Evolutionary conservation across 2,113 vertebrate genomes (phyloP), one percentile per base, ranked within the genome.

Genomic region (Dasyornis broadbenti): DNA sequence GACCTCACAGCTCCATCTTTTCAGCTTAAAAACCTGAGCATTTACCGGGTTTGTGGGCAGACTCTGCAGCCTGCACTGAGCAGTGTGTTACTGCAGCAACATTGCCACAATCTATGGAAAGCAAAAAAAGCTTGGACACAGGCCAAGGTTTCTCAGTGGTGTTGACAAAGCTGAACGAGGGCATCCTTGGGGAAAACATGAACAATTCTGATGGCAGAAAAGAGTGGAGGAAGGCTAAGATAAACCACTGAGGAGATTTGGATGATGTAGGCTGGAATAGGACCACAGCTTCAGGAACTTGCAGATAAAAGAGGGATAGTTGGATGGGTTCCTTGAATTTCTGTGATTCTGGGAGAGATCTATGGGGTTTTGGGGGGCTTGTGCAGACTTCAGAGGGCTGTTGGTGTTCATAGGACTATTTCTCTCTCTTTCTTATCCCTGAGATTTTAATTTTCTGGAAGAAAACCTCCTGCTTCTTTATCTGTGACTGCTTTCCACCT

Each of bases 311-410:
- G 4, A 54, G 30, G 15, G 13, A 61, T 28, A 61, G 22, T 7
- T 75, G 30, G 33, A 68, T 16, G 23, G 5, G 4, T 54, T 84
- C 12, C 13, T 4, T 3, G 22, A 13, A 3, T 66, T 71, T 78
- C 53, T 70, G 16, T 70, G 13, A 16, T 23, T 20, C 18, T 37
- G 16, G 13, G 19, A 77, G 28, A 65, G 28, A 23, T 15, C 49
- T 30, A 0, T 49, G 17, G 5, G 3, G 2, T 60, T 80, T 44
- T 3, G 5, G 3, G 30, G 15, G 23, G 1, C 8, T 56, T 7
- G 1, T 61, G n/a, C 11, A 92, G 40, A 19, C 11, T 68, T 70
- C 42, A 17, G 11, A 70, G 40, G 12, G 7, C 42, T 61, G 4
- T 49, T 17, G 6, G 10, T 57, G 10, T n/a, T 82, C 33, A 20